phyloP scores from a whole-genome alignment of 2,888 invertebrate species.

The Spisula solida region DNA sequence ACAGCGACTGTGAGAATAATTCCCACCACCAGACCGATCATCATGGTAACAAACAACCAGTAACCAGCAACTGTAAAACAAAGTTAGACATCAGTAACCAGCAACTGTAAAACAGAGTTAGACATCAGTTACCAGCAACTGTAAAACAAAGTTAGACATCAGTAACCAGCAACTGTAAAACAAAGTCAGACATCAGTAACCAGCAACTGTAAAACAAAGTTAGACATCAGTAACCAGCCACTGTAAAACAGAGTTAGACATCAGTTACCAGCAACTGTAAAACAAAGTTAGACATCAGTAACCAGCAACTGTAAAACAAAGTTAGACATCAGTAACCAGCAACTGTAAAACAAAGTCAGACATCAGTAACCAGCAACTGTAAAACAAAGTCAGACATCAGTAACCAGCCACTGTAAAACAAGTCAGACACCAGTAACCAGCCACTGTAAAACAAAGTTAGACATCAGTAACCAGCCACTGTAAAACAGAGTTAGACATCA shows the following conservation, averaged over 20 bases:
- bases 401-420: background rate
- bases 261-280: background rate
- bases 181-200: background rate
- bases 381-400: background rate
- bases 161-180: constrained; percentile 70
- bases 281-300: background rate
- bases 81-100: constrained; percentile 49
- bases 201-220: background rate
- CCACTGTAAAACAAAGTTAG: background rate
- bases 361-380: background rate
- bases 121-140: constrained; percentile 66
- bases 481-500: background rate
- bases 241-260: background rate
- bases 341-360: background rate
- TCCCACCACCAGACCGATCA: constrained; percentile 74
- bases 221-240: background rate
- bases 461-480: background rate
- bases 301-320: background rate
- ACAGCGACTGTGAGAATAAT: constrained; percentile 60
- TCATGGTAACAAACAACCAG: constrained; percentile 67
- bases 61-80: constrained; percentile 68
- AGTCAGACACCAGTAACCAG: background rate
- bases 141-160: constrained; percentile 47
- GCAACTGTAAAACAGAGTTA: constrained; percentile 63
- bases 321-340: background rate